Base-by-base conservation (phyloP, 1,140 invertebrate species). In the Diorhabda elongata region DNA sequence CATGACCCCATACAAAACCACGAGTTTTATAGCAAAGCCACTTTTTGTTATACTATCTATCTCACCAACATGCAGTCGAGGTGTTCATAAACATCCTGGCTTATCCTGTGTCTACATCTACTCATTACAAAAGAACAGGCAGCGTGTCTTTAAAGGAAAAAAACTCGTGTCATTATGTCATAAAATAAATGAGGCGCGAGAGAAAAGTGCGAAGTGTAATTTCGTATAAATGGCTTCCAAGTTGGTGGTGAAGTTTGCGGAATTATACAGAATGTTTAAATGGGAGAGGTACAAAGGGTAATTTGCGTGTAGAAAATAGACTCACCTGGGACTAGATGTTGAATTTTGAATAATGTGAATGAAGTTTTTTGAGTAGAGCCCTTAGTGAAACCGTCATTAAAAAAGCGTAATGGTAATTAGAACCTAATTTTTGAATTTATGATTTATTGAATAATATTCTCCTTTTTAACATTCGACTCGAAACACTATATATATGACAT, bases 171-270 rank as follows among this genome's bases (percentile, higher is more conserved):
- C 64, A 65, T 65, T 65, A 65, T 65, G 64, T 65, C 64, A 65
- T 65, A 65, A 65, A 65, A 65, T 65, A 65, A 65, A 65, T 65
- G 64, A 65, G 64, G 64, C 56, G 64, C 56, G 64, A 56, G 64
- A 65, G 64, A 65, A 65, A 65, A 65, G 64, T 65, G 47, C 47
- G 47, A 65, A 56, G 64, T 65, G 64, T 65, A 65, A 65, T 65
- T 65, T 65, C 7, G 56, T 65, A 44, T 65, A 57, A 58, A 65
- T 65, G 56, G 56, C 52, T 65, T 62, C 61, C 61, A 44, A 43
- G 61, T 62, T 62, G 61, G 61, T 44, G 61, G 42, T 44, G 61
- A 6, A 44, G 44, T 62, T 44, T 42, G 5, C 9, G 2, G 61
- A 43, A 62, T 62, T 62, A 62, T 62, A 62, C 61, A 9, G 61